Percentiles rank a stretch among this genome's conserved stretches.
phyloP scores from a whole-genome alignment of 1,140 invertebrate species.

The Drosophila ficusphila region DNA sequence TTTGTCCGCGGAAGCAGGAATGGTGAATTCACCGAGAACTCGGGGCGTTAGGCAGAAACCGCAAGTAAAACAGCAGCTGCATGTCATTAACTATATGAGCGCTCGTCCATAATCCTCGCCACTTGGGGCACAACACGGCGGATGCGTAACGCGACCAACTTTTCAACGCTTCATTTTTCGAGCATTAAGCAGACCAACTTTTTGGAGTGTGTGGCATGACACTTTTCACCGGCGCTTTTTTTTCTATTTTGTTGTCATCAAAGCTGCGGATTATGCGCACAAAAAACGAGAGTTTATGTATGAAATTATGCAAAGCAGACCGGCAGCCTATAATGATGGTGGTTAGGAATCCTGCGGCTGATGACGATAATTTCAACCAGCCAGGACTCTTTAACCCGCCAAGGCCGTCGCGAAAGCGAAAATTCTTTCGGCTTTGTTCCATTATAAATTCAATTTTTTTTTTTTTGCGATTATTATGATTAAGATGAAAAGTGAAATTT shows the following conservation, averaged over 20 bases:
- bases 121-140: slow-evolving; percentile 44
- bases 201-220: slow-evolving; percentile 23
- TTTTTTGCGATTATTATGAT: slow-evolving; percentile 45
- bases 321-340: slow-evolving; percentile 43
- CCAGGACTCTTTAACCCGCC: slow-evolving; percentile 23
- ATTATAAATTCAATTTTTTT: slow-evolving; percentile 32
- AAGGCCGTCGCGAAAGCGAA: slow-evolving; percentile 11
- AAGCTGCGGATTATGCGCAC: slow-evolving; percentile 67
- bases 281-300: slow-evolving; percentile 72
- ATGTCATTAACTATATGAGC: slow-evolving; percentile 76
- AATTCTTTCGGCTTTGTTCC: slow-evolving; percentile 18
- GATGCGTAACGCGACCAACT: slow-evolving; percentile 66
- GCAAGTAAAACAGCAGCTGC: slow-evolving; percentile 68
- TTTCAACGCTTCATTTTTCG: slow-evolving; percentile 75
- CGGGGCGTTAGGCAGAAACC: slow-evolving; percentile 20
- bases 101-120: slow-evolving; percentile 57
- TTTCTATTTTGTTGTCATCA: slow-evolving; percentile 52
- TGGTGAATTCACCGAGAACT: neutral
- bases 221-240: slow-evolving; percentile 53
- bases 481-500: slow-evolving; percentile 27
- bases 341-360: slow-evolving; percentile 33
- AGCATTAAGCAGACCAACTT: slow-evolving; percentile 58
- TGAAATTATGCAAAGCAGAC: slow-evolving; percentile 68
- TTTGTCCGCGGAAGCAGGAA: slow-evolving; percentile 32
- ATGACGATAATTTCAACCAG: slow-evolving; percentile 37